phyloP scores from a whole-genome alignment of 2,888 invertebrate genomes.

The Chrysina gloriosa region DNA sequence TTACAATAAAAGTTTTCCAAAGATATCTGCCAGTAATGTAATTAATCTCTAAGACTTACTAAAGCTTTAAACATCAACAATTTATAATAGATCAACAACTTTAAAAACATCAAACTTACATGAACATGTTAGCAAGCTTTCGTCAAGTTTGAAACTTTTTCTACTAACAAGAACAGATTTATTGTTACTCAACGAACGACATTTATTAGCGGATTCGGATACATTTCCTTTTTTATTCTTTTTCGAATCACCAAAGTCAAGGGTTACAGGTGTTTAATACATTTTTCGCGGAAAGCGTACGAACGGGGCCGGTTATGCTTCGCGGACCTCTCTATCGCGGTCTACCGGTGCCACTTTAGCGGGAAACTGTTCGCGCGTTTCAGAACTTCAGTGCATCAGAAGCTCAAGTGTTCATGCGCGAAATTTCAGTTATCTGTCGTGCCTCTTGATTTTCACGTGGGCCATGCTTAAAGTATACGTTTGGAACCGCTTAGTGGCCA shows the following conservation, averaged over 20 bases:
- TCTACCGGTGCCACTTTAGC: conserved; percentile 40
- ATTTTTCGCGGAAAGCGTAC: neutral
- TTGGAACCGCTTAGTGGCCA: neutral
- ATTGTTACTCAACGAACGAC: neutral
- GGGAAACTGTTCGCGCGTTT: conserved; percentile 47
- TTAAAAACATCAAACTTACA: conserved; percentile 25
- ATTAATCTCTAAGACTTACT: too few relatives aligned
- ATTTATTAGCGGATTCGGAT: neutral
- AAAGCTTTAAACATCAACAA: too few relatives aligned
- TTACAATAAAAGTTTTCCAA: too few relatives aligned
- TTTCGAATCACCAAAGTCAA: neutral
- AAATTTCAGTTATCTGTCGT: conserved; percentile 31
- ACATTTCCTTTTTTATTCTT: neutral
- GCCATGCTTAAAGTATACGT: neutral
- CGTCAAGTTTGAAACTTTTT: neutral
- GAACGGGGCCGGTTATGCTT: neutral
- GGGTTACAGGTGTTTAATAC: neutral
- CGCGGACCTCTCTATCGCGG: conserved; percentile 9
- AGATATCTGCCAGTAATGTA: too few relatives aligned
- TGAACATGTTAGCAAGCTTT: conserved; percentile 14
- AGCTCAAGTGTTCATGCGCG: conserved; percentile 43
- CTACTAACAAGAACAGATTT: neutral
- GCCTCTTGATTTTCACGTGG: conserved; percentile 9
- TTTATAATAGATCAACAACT: too few relatives aligned
- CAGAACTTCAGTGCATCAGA: conserved; percentile 45